Base-by-base conservation (phyloP, 1,140 invertebrate genomes). In the Caerostris darwini region DNA sequence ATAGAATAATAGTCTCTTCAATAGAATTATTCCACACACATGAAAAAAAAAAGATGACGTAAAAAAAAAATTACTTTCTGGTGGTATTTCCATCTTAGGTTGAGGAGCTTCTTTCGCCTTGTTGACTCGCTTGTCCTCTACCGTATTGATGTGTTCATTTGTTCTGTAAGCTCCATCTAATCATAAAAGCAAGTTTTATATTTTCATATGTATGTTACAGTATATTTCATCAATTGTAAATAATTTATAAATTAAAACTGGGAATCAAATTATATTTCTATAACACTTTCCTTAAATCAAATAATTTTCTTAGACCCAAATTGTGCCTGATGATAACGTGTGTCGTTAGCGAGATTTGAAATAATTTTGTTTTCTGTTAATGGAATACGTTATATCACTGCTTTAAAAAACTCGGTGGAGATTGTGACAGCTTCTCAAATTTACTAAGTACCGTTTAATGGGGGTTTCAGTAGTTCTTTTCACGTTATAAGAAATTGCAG, bases 131-230 rank as follows among this genome's bases (percentile, higher is more conserved):
- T 85, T 92, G 17, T 92, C 90, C 69, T 92, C 90, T 12, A 85
- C 90, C 54, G 90, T 92, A 34, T 92, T 92, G 56, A 92, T 92
- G 81, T 85, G 90, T 67, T 92, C 90, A 85, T 92, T 92, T 61
- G 90, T 92, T 67, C 71, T 92, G 61, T 92, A 92, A 85, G 90
- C 77, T 61, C 90, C 90, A 67, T 92, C 90, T 90, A 54, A 34
- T 34, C 34, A 34, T 34, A 34, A 34, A 34, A 34, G 34, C 7
- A 85, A 85, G n/a, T 67, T 14, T 67, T 34, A 34, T 34, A 34
- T 34, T 34, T 34, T 34, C 34, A 34, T 2, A 34, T 34, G 34
- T 34, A 34, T 34, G 34, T 34, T 34, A 34, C 34, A 10, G 17
- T 64, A 17, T 10, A 34, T 34, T 34, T 34, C 34, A 34, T 34